Base-by-base conservation (phyloP, 2,797 vertebrate species). In the Tokudaia muenninki region DNA sequence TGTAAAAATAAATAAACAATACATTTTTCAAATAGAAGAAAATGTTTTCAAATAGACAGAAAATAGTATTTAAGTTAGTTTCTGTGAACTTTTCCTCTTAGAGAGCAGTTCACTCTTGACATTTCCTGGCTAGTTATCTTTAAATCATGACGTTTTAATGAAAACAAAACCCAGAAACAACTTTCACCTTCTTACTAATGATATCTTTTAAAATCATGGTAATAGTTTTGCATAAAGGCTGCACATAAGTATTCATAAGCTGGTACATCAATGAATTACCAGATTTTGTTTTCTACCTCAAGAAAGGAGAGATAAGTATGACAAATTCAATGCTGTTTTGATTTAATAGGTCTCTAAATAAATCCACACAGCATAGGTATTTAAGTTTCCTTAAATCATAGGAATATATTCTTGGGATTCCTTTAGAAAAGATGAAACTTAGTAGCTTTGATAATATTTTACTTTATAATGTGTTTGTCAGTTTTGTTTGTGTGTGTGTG, bases 91-190 rank as follows among this genome's bases (percentile, higher is more conserved):
- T 93, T 91, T 26, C 41, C 22, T 41, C 94, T 37, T 72, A 87
- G 72, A 87, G 55, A 87, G 12, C n/a, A 74, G 31, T 78, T 96
- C 44, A 79, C 93, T 17, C 50, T 11, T 89, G 78, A 47, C 19
- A 84, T 87, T 77, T 24, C 1, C 13, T 72, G 24, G 14, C 92
- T 94, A 90, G 47, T 86, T 94, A 63, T 94, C 19, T 93, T 92
- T 93, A 95, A 94, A 84, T 92, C 24, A 86, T 37, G 21, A 87
- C 16, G 78, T 50, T 74, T 97, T 8, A 94, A 91, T 92, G 94
- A 41, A 95, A 95, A 89, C 65, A 50, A 57, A 95, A 91, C 21
- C 13, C 12, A 95, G 55, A 94, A n/a, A 59, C 14, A 92, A 78
- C 4, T 87, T 92, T 75, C 37, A 44, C 10, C 44, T 61, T 90